Evolutionary conservation across 2,797 vertebrate species (phyloP).

Genomic region (Cebuella pygmaea): DNA sequence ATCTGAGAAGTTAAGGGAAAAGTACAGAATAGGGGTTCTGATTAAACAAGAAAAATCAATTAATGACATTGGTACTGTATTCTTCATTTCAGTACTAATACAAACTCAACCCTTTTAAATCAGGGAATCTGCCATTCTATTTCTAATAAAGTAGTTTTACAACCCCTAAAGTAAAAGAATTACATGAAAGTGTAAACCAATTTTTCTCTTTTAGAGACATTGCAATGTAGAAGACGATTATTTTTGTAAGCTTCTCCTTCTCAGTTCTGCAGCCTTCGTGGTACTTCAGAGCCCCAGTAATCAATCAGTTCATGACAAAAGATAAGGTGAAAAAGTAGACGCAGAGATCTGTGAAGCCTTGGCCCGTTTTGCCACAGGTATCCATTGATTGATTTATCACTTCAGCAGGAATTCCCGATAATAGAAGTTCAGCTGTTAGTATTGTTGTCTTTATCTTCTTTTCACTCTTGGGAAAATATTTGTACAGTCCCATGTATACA

Average conservation of each 20-base stretch:
- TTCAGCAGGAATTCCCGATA: conserved; percentile 96
- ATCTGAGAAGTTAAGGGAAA: conserved; percentile 55
- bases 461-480: conserved; percentile 87
- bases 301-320: conserved; percentile 92
- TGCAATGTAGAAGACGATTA: conserved; percentile 60
- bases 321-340: conserved; percentile 97
- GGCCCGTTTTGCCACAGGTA: conserved; percentile 97
- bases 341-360: conserved; percentile 97
- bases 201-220: conserved; percentile 66
- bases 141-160: conserved; percentile 70
- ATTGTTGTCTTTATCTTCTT: conserved; percentile 95
- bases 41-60: conserved; percentile 70
- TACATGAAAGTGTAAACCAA: conserved; percentile 69
- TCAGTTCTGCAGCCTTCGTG: conserved; percentile 77
- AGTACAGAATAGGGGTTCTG: conserved; percentile 49
- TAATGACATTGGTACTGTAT: conserved; percentile 67
- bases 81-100: conserved; percentile 70
- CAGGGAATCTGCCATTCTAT: conserved; percentile 63
- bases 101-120: conserved; percentile 56
- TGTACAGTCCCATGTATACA: too few species aligned
- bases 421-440: conserved; percentile 93
- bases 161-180: conserved; percentile 73
- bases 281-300: conserved; percentile 88
- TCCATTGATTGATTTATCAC: conserved; percentile 98
- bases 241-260: conserved; percentile 39